Base-by-base conservation (phyloP, 2,797 vertebrate species). In the Gymnothorax reevesii region DNA sequence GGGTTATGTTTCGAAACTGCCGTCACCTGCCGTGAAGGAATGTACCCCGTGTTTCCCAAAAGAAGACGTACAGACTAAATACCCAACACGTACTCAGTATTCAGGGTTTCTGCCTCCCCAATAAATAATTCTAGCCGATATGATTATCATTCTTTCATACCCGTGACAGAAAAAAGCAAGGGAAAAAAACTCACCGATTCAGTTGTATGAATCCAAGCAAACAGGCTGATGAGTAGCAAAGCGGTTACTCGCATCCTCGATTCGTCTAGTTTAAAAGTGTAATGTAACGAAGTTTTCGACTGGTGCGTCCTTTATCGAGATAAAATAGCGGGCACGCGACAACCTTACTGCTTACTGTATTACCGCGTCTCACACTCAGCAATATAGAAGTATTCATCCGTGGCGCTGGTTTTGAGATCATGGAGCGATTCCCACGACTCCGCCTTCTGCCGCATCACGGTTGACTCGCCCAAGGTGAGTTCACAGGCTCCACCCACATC, bases 201-300 rank as follows among this genome's bases (percentile, higher is more conserved):
- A 57, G 87, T 84, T 69, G 85, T 84, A 90, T 87, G 88, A 88
- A 91, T 88, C 89, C 89, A 91, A 79, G 87, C 12, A 85, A 85
- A 84, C 17, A 88, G 57, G 57, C 57, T 84, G 15, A 90, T 1
- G 49, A 90, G 49, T 52, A 88, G 75, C 75, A 87, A 80, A 22
- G 25, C 9, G 82, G 9, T 77, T n/a, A 54, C 20, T 17, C 49
- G 84, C 60, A 88, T 84, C 84, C 84, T 89, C 88, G 83, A 89
- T 75, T 33, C 9, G 86, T 33, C 25, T 60, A 22, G 7, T 84
- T 20, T 55, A 7, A 64, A 12, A n/a, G 49, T 66, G 7, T 42
- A 20, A 27, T n/a, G 8, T 20, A 49, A n/a, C 8, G 6, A 64
- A 42, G 25, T 49, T 33, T 17, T 66, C 59, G 4, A 25, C 54